phyloP scores from a whole-genome alignment of 2,113 vertebrate genomes.

The Melanerpes aurifrons region DNA sequence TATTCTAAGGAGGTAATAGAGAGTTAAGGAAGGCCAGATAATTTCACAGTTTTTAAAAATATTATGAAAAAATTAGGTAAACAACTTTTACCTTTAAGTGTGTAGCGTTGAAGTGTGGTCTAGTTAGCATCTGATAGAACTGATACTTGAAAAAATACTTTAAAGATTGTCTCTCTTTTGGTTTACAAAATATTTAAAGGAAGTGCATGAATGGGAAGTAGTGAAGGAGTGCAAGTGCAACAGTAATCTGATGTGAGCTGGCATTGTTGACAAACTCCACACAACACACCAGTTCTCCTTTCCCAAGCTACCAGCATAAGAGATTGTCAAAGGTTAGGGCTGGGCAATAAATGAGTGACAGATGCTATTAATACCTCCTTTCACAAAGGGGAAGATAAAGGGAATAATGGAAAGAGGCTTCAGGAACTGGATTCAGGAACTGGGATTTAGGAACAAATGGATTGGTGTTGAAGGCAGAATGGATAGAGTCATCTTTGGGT shows the following conservation, averaged over 20 bases:
- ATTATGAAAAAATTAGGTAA: neutral
- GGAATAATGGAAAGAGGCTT: too few species aligned
- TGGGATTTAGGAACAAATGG: too few species aligned
- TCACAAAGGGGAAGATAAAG: too few species aligned
- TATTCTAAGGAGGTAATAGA: neutral
- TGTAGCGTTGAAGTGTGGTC: neutral
- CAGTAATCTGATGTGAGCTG: neutral
- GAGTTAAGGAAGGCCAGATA: neutral
- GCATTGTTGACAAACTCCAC: neutral
- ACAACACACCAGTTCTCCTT: fast-evolving
- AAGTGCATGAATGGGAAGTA: neutral
- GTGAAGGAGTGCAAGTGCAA: neutral
- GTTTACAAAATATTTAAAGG: neutral
- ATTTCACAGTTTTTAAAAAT: neutral
- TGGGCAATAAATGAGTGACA: too few species aligned
- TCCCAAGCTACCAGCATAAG: neutral
- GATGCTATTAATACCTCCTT: too few species aligned
- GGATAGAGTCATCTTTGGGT: too few species aligned
- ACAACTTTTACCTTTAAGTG: neutral
- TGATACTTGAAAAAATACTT: neutral
- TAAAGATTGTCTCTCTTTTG: neutral
- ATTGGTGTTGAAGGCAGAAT: too few species aligned
- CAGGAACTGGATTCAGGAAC: too few species aligned
- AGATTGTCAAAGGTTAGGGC: too few species aligned
- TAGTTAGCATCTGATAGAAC: neutral